Percentiles rank a stretch among this genome's conserved stretches.
Evolutionary conservation across 23 tunicate genomes (phyloP).

Genomic region (Trididemnum nubilum): DNA sequence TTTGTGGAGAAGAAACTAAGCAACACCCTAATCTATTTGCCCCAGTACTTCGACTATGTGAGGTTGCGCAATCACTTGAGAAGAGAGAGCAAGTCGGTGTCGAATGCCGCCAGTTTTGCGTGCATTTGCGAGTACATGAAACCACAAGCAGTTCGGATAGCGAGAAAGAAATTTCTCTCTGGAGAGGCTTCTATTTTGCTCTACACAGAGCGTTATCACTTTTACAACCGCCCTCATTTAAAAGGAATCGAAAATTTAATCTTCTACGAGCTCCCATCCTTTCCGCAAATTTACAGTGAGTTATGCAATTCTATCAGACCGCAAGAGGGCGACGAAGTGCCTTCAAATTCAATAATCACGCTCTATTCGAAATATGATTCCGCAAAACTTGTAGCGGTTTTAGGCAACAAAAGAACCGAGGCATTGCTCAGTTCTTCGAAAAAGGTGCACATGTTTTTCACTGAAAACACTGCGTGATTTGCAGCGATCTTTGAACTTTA

Average conservation of each 20-base stretch:
- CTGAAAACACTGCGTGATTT: conserved; percentile 31
- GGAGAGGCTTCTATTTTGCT: conserved; percentile 60
- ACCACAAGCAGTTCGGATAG: conserved; percentile 53
- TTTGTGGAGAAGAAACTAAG: conserved; percentile 50
- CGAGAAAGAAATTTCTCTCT: conserved; percentile 56
- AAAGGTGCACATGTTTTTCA: conserved; percentile 65
- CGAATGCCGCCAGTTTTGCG: conserved; percentile 47
- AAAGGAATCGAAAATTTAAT: conserved; percentile 58
- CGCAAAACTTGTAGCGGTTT: conserved; percentile 45
- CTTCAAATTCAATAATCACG: conserved; percentile 38
- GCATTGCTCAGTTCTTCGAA: conserved; percentile 54
- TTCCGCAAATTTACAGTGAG: conserved; percentile 81
- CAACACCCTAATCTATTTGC: conserved; percentile 55
- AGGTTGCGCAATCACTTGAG: conserved; percentile 71
- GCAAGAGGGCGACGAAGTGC: conserved; percentile 3
- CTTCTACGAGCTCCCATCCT: conserved; percentile 91
- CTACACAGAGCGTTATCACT: conserved; percentile 93
- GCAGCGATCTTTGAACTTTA: too few species aligned
- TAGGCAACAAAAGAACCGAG: conserved; percentile 41
- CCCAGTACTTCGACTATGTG: conserved; percentile 83
- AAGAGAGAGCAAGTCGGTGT: conserved; percentile 49
- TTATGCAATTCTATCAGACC: conserved; percentile 64
- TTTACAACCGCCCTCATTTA: conserved; percentile 70
- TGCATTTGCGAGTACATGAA: conserved; percentile 72
- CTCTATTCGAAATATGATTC: conserved; percentile 62